phyloP scores from a whole-genome alignment of 2,797 vertebrate species.

The Eospalax fontanierii region DNA sequence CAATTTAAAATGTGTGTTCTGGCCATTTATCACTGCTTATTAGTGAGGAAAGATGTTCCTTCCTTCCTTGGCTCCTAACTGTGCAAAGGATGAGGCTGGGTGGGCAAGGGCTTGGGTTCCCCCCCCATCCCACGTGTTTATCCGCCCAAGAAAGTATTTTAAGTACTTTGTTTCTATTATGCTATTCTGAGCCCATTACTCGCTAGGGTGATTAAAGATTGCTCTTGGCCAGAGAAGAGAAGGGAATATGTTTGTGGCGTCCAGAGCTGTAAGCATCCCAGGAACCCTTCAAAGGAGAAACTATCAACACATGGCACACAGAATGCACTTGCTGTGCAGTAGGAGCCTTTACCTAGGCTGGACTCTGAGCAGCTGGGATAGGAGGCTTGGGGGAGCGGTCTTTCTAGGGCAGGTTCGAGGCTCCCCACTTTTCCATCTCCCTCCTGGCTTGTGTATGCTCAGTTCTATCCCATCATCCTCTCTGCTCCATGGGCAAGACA shows the following conservation, averaged over 20 bases:
- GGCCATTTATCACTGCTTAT: background rate
- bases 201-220: conserved; percentile 84
- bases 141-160: conserved; percentile 86
- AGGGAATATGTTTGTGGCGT: conserved; percentile 78
- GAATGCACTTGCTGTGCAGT: conserved; percentile 36
- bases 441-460: background rate
- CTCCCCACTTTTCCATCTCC: too few relatives aligned
- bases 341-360: conserved; percentile 68
- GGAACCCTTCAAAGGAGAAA: conserved; percentile 78
- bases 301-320: conserved; percentile 70
- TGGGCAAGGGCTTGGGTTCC: too few relatives aligned
- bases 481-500: background rate
- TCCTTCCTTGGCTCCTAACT: background rate
- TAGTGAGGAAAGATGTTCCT: background rate
- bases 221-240: conserved; percentile 85
- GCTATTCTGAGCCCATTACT: conserved; percentile 85
- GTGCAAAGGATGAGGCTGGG: conserved; percentile 37
- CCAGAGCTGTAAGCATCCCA: conserved; percentile 73
- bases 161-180: conserved; percentile 86
- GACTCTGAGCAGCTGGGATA: background rate
- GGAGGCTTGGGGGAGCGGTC: background rate
- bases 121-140: conserved; percentile 70
- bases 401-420: background rate
- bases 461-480: background rate
- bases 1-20: background rate